Evolutionary conservation across 2,888 invertebrate species (phyloP).

Genomic region (Perizoma flavofasciatum): DNA sequence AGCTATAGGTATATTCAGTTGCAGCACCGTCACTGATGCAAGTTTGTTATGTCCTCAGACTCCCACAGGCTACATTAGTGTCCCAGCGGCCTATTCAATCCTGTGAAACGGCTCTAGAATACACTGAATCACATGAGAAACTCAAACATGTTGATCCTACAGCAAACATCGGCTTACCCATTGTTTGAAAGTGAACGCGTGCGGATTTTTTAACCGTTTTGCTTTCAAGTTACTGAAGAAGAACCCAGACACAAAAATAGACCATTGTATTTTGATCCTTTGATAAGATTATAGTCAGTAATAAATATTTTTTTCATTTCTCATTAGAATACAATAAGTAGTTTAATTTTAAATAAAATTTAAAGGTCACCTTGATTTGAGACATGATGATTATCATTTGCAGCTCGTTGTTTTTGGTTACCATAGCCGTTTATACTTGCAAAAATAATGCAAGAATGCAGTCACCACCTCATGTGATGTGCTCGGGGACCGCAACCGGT

Average conservation of each 20-base stretch:
- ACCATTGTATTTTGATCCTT: constrained; percentile 28
- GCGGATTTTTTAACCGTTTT: constrained; percentile 50
- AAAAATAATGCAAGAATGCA: constrained; percentile 29
- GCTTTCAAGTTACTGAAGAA: constrained; percentile 36
- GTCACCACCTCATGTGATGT: constrained; percentile 24
- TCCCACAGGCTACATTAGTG: constrained; percentile 17
- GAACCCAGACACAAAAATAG: constrained; percentile 36
- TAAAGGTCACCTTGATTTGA: constrained; percentile 20
- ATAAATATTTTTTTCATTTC: constrained; percentile 4
- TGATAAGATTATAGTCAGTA: constrained; percentile 27
- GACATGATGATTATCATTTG: constrained; percentile 9
- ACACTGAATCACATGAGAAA: constrained; percentile 65
- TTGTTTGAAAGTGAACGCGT: constrained; percentile 67
- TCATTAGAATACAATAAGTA: constrained; percentile 25
- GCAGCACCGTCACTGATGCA: background rate
- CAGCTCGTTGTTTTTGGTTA: constrained; percentile 2
- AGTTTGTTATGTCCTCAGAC: constrained; percentile 1
- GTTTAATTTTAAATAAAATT: constrained; percentile 5
- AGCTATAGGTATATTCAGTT: no score
- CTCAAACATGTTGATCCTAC: constrained; percentile 72
- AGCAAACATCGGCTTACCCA: constrained; percentile 63
- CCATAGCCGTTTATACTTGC: constrained; percentile 15
- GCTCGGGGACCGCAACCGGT: constrained; percentile 18
- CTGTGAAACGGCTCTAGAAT: constrained; percentile 30
- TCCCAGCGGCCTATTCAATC: constrained; percentile 22